Evolutionary conservation across 2,113 vertebrate genomes (phyloP).

Genomic region (Vimba vimba): DNA sequence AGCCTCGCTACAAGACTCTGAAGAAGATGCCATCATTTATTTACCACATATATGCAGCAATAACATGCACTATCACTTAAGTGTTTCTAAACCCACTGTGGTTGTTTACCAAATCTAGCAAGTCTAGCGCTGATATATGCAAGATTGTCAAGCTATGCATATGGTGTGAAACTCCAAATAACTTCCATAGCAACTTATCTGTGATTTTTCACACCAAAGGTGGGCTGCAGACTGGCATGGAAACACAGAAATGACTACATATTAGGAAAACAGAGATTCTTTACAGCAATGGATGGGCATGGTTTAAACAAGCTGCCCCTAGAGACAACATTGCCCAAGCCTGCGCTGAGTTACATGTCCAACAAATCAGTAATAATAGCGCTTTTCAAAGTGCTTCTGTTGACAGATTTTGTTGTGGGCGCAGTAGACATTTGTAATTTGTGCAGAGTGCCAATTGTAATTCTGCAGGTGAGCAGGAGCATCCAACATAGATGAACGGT

Average conservation of each 20-base stretch:
- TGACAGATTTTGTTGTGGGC: slow-evolving; percentile 26
- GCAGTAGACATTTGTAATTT: slow-evolving; percentile 20
- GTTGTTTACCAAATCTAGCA: background rate
- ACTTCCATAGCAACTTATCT: slow-evolving; percentile 28
- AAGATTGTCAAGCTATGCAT: slow-evolving; percentile 14
- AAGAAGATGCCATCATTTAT: background rate
- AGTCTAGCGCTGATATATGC: slow-evolving; percentile 4
- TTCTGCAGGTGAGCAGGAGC: slow-evolving; percentile 3
- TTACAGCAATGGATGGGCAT: background rate
- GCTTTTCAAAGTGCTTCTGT: background rate
- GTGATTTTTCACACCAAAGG: slow-evolving; percentile 26
- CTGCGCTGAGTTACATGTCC: background rate
- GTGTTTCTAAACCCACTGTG: background rate
- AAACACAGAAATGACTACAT: background rate
- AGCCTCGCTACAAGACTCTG: slow-evolving; percentile 89
- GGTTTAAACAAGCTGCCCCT: slow-evolving; percentile 24
- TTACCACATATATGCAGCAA: background rate
- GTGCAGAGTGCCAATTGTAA: slow-evolving; percentile 11
- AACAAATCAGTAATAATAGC: slow-evolving; percentile 13
- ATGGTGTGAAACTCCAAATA: slow-evolving; percentile 33
- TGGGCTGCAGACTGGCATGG: background rate
- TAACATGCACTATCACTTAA: background rate
- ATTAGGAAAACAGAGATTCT: slow-evolving; percentile 9
- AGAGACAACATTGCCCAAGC: slow-evolving; percentile 14
- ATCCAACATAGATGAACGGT: slow-evolving; percentile 9